Percentiles rank a stretch among this genome's conserved stretches.
These are phyloP conservation scores for Petrocephalus zakoni DNA, from an alignment of 2,113 vertebrate genomes.

Conservation along the genomic window DNA sequence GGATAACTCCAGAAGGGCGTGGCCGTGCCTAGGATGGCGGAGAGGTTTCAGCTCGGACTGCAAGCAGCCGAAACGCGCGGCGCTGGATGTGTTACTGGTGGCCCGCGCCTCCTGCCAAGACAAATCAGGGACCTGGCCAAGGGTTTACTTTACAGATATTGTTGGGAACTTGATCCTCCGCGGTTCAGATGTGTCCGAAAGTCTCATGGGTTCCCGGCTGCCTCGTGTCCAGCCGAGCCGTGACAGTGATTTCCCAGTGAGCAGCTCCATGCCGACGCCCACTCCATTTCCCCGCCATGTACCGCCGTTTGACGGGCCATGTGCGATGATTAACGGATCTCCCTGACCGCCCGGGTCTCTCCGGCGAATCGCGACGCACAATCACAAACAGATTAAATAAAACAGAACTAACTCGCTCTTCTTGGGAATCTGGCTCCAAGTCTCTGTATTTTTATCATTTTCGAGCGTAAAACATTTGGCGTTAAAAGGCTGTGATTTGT, in stretches of 20 bases:
- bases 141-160: constrained; percentile 17
- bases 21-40: not conserved
- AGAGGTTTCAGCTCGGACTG: not conserved
- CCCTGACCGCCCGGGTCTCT: not conserved
- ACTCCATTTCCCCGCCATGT: not conserved
- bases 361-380: not conserved
- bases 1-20: not conserved
- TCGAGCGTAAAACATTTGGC: not conserved
- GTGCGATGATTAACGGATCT: not conserved
- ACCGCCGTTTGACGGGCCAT: not conserved
- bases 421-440: not conserved
- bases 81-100: not conserved
- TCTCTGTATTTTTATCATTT: not conserved
- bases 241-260: not conserved
- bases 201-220: not conserved
- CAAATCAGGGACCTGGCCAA: not conserved
- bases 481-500: constrained; percentile 18
- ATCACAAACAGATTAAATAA: not conserved
- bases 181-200: not conserved
- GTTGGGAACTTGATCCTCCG: constrained; percentile 2
- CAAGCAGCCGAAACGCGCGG: not conserved
- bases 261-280: not conserved
- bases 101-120: not conserved
- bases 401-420: not conserved
- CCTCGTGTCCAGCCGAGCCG: not conserved